Conservation (phyloP, 2,888 invertebrate species). For the Steinernema hermaphroditum region DNA sequence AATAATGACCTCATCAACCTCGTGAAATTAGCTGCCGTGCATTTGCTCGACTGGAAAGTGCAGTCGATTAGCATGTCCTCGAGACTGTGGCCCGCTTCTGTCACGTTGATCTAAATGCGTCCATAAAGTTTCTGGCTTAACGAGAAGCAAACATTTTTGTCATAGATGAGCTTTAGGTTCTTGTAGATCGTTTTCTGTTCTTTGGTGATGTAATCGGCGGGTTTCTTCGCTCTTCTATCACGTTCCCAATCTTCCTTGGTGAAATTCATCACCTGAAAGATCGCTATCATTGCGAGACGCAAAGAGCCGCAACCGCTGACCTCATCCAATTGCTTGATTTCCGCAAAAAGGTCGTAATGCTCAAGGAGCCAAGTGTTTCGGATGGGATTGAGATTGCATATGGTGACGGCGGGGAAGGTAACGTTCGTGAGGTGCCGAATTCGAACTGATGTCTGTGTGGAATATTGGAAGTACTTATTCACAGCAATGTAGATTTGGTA, state of each 20-base stretch:
- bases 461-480: conserved; percentile 15
- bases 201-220: conserved; percentile 14
- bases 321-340: background rate
- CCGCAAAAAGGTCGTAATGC: background rate
- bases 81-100: conserved; percentile 22
- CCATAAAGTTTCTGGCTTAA: too few relatives aligned
- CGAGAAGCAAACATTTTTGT: background rate
- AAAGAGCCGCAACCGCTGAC: background rate
- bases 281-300: background rate
- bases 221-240: background rate
- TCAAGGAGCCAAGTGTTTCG: background rate
- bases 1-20: background rate
- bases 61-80: conserved; percentile 29
- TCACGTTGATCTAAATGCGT: conserved; percentile 1
- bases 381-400: conserved; percentile 23
- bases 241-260: conserved; percentile 6
- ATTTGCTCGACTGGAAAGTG: conserved; percentile 28
- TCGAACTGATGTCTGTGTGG: conserved; percentile 7
- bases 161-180: conserved; percentile 19
- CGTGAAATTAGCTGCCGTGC: conserved; percentile 29
- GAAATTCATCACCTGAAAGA: conserved; percentile 15
- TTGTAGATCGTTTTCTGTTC: conserved; percentile 9
- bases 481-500: conserved; percentile 14
- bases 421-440: conserved; percentile 14
- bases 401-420: conserved; percentile 27